These are phyloP conservation scores for Meleagris gallopavo DNA, from an alignment of 2,113 vertebrate species.

Conservation along the genomic window DNA sequence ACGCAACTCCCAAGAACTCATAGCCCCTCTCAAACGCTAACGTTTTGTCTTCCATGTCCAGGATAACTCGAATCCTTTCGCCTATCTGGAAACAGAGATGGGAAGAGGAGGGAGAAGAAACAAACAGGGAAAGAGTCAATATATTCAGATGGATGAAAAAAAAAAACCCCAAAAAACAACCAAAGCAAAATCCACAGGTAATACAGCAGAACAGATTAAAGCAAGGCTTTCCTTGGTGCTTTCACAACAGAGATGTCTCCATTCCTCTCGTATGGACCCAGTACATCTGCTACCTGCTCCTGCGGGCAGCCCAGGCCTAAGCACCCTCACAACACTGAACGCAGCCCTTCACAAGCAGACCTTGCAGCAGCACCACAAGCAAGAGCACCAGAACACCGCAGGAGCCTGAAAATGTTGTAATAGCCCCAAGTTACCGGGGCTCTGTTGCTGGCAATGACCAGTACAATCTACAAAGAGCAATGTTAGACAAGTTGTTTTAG, in stretches of 20 bases:
- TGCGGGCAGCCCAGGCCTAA: neutral
- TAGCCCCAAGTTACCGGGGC: neutral
- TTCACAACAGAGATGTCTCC: fast-evolving
- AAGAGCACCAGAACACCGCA: neutral
- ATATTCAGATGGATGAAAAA: neutral
- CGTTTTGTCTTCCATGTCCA: constrained; percentile 99
- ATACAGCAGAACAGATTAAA: fast-evolving
- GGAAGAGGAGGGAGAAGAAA: neutral
- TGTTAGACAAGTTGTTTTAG: neutral
- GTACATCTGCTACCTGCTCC: neutral
- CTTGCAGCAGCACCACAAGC: fast-evolving
- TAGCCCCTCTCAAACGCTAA: constrained; percentile 97
- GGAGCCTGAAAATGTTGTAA: neutral
- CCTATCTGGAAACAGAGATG: constrained; percentile 88
- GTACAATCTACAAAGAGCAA: neutral
- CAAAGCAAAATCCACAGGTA: fast-evolving
- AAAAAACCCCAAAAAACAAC: neutral
- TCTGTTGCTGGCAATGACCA: fast-evolving
- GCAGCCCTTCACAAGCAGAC: fast-evolving
- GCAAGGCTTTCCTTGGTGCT: neutral
- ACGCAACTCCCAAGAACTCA: constrained; percentile 96
- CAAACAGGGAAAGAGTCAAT: neutral
- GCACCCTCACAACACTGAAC: fast-evolving
- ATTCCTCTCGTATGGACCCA: neutral
- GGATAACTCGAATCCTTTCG: constrained; percentile 97